Evolutionary conservation across 2,888 invertebrate genomes (phyloP), one percentile per base, ranked within the genome.

Genomic region (Ellobium chinense): DNA sequence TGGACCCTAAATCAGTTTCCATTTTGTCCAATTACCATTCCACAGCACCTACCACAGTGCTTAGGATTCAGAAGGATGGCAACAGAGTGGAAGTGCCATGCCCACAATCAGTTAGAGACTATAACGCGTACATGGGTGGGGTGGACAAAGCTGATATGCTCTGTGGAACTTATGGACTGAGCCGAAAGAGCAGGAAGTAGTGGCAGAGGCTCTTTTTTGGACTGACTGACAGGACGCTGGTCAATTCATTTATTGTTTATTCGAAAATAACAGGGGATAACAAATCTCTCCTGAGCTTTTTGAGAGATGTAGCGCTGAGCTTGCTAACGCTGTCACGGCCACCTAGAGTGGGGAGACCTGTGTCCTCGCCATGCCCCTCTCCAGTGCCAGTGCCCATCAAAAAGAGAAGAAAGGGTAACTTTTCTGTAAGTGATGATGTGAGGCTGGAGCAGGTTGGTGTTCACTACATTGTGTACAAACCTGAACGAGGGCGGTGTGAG

Each of bases 71-170:
- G 27, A 72, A 78, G 58, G 68, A 72, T 70, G 70, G 78, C 3
- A 46, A 31, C 18, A 58, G 36, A 5, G 46, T 65, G 21, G 72
- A 81, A 29, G 58, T 81, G 24, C 54, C 76, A n/a, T 78, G 74
- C 60, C 79, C 80, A 1, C 31, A 34, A 4, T 29, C 74, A 27
- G 66, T 79, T 7, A 54, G 60, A 9, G 46, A 70, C 21, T 83
- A 83, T 58, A 80, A 80, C 18, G 21, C 1, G 27, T 63, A 58
- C 72, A 83, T 83, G 78, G 74, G 74, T 58, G 80, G 84, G 36
- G 82, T 82, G 4, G 84, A 84, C 65, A 79, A 78, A 31, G 80
- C 84, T 18, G 82, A 84, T 60, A 79, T 79, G 63, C 74, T 79
- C 12, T 78, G 81, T 56, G 73, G 70, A 24, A 58, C 68, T 27